Base-by-base conservation (phyloP, 1,140 invertebrate genomes). In the Whitmania pigra region DNA sequence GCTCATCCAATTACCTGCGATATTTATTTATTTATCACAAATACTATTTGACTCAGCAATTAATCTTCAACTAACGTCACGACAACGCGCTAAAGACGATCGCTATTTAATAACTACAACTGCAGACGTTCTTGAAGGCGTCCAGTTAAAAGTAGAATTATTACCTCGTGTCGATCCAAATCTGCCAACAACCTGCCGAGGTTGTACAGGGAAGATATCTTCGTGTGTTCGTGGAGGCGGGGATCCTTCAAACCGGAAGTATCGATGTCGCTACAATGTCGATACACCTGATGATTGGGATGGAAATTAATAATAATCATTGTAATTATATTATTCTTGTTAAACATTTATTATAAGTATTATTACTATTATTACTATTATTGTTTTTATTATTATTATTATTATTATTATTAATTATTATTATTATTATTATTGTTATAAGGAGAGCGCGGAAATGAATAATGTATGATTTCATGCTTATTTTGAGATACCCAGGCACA, bases 171-270 rank as follows among this genome's bases (percentile, higher is more conserved):
- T 77, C 88, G 87, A 2, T 90, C 89, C 77, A 93, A 87, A 77
- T 95, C 92, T 20, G 90, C 90, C 77, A 92, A 90, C 31, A 97
- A 85, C 29, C 90, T 87, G 9, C 93, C 94, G 73, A 96, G 84
- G 79, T 96, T 93, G 72, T 95, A 88, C 18, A 96, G 85, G 5
- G 93, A 91, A 6, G 94, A 93, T 53, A 94, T 89, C 75, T 90
- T 87, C 0, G 93, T 92, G 55, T 88, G 87, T 77, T 94, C 91
- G 81, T 97, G 94, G 53, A 90, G 89, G 68, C 88, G 85, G 31
- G 91, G 88, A 81, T 97, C 93, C 76, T 93, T 91, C 6, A 97
- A 86, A 4, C 89, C 88, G 2, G 88, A 86, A 0, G 91, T 92
- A 76, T 94, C 91, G 49, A 95, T 84, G 49, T 88, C 86, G 11